Percentiles rank a stretch among this genome's conserved stretches.
phyloP scores from a whole-genome alignment of 2,113 vertebrate genomes.

The Microcebus tavaratra region DNA sequence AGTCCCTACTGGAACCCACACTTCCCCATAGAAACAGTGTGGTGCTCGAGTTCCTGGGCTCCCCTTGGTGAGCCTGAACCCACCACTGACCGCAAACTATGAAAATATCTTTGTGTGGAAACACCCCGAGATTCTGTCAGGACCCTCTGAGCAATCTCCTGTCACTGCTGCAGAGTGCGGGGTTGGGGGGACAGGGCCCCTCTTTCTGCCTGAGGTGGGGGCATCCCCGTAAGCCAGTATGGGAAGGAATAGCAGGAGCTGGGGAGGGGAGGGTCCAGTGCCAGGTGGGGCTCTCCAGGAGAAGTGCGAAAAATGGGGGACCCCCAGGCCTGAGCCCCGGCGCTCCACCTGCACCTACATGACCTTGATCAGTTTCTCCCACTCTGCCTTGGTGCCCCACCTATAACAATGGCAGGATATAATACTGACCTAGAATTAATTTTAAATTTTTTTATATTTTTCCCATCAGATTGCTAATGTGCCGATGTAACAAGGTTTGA shows the following conservation, averaged over 20 bases:
- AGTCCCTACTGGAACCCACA: neutral
- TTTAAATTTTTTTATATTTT: too few relatives aligned
- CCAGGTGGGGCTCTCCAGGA: neutral
- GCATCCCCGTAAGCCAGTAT: neutral
- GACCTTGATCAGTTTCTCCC: rapidly evolving
- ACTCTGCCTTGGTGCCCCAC: neutral
- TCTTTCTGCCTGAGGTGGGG: neutral
- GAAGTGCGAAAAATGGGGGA: neutral
- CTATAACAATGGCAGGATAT: rapidly evolving
- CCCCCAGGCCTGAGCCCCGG: neutral
- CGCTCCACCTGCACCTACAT: rapidly evolving
- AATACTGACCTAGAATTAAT: neutral
- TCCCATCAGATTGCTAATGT: too few relatives aligned
- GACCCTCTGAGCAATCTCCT: neutral
- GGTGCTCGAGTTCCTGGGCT: neutral
- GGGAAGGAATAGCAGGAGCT: neutral
- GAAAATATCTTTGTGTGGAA: neutral
- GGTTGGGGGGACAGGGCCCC: neutral
- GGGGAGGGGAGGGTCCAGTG: rapidly evolving
- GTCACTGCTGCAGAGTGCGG: rapidly evolving
- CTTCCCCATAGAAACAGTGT: neutral
- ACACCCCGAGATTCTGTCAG: rapidly evolving
- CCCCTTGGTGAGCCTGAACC: neutral
- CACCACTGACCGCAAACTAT: neutral
- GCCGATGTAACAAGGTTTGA: too few relatives aligned